Evolutionary conservation across 2,888 invertebrate species (phyloP), one percentile per base, ranked within the genome.

Genomic region (Eristalis tenax): DNA sequence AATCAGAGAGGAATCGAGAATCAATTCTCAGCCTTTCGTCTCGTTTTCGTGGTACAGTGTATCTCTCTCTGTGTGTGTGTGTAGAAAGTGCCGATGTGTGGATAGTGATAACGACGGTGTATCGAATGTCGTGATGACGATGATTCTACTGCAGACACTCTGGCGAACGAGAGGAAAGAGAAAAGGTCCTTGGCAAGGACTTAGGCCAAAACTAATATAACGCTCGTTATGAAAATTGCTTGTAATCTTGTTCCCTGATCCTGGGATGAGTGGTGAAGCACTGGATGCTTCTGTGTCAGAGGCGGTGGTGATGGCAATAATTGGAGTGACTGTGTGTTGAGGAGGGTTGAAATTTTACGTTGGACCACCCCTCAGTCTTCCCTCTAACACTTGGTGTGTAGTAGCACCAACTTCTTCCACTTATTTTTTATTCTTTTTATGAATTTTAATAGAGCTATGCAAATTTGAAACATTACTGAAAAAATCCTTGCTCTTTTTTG

Each of bases 151-250:
- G 26, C 57, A 70, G 26, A 82, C 76, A 68, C 11, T 23, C 15
- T 35, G 40, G 40, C 69, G 63, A 6, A n/a, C n/a, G 11, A 63
- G 57, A 73, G 66, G 13, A 66, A 28, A 18, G 76, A 56, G 63
- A 56, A 76, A 73, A 76, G 75, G 71, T 79, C 79, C 87, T 83
- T 76, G 83, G 57, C 70, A 76, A 80, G 83, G 87, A 83, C 87
- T 87, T 87, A 83, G 87, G 64, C 87, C 87, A 87, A 87, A 87
- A 87, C 87, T 83, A 87, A 87, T 87, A 87, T 81, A 84, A 81
- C 81, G 88, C 88, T 88, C 84, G 88, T 88, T 88, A 83, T 81
- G 88, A 88, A 88, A 88, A 88, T 84, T 84, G 88, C 88, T 88
- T 77, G 81, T 88, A 88, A 88, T 88, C 88, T 88, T 65, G 81